These are phyloP conservation scores for Dipus sagitta DNA, from an alignment of 2,797 vertebrate genomes.

Conservation along the genomic window DNA sequence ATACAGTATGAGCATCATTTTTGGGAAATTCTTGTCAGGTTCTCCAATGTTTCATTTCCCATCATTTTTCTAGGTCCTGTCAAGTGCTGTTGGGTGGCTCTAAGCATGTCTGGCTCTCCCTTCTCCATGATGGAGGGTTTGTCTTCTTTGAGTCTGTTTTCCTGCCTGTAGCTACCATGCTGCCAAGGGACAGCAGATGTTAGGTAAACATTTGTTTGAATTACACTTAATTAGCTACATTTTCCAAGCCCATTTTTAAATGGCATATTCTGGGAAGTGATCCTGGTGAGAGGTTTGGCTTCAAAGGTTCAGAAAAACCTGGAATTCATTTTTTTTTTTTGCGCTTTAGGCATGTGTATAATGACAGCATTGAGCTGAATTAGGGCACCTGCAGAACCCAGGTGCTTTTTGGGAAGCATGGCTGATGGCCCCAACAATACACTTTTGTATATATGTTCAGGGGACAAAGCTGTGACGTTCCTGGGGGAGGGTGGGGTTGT, in stretches of 20 bases:
- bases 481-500: neutral
- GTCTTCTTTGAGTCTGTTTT: conserved; percentile 31
- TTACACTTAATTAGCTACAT: conserved; percentile 69
- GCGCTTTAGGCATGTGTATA: neutral
- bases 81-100: neutral
- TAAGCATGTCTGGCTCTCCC: neutral
- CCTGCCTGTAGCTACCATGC: conserved; percentile 40
- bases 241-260: conserved; percentile 68
- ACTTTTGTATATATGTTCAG: neutral
- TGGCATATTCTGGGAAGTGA: conserved; percentile 40
- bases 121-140: neutral
- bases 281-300: conserved; percentile 48
- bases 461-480: neutral
- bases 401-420: neutral
- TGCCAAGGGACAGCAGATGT: conserved; percentile 62
- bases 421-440: neutral
- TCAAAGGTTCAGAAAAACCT: conserved; percentile 9
- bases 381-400: neutral
- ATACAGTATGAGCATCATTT: neutral
- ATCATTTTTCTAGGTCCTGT: neutral
- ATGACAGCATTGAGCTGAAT: neutral
- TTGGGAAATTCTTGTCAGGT: neutral
- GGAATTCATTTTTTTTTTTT: neutral
- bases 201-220: conserved; percentile 71
- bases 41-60: neutral